Evolutionary conservation across 2,113 vertebrate genomes (phyloP), one percentile per base, ranked within the genome.

Genomic region (Platycercus adscitus): DNA sequence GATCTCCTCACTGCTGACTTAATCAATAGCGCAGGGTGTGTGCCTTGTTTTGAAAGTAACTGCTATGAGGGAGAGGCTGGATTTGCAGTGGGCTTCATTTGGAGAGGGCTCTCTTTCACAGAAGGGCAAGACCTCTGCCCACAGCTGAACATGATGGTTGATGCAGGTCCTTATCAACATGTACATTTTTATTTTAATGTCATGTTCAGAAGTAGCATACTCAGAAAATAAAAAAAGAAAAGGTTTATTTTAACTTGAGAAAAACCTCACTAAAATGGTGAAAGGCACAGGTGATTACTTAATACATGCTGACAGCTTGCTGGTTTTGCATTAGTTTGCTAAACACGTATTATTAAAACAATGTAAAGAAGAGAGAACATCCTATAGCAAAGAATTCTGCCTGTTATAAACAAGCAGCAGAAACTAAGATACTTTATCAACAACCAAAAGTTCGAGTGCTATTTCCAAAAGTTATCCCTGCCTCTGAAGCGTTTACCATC

Each of bases 61-160:
- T 17, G 17, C 37, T 7, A 4, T 0, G 55, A 21, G 17, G 60
- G 37, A 58, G 33, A 47, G 9, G 4, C 85, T 77, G 66, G 47
- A 29, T 28, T 8, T 41, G 55, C 68, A 44, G 24, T 1, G 1
- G 4, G n/a, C 26, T 56, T 64, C 26, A 1, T 19, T 23, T 5
- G 24, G 33, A 71, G 11, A 60, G 17, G 25, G 13, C 6, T 44
- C 31, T 23, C 61, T 19, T 13, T 2, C 31, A 26, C 13, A 17
- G 7, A n/a, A 81, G 52, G 52, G 31, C 47, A 41, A 31, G 19
- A 35, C 10, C 25, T 3, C 39, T 41, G 68, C 60, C 55, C 56
- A 12, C n/a, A 39, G 50, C n/a, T 16, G 26, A 35, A 14, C 2
- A 1, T 2, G 0, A 25, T 2, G 13, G 9, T 5, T 15, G 11